Conservation (phyloP, 2,113 vertebrate genomes). For the Grus americana region DNA sequence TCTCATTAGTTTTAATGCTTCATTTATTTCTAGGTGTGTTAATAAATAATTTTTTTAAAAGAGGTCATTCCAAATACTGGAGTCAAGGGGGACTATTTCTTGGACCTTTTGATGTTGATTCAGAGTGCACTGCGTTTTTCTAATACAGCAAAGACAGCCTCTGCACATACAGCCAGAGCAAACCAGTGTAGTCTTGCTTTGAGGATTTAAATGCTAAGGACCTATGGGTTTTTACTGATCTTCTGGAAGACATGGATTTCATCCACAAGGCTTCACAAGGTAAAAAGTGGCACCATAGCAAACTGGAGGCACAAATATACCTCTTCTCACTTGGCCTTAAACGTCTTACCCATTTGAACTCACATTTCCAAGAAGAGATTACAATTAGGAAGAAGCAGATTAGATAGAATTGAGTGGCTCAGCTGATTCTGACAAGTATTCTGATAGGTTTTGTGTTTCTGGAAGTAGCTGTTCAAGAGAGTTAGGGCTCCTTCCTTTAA, state of each 20-base stretch:
- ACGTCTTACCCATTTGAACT: not conserved
- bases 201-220: not conserved
- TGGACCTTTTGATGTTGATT: not conserved
- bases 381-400: not conserved
- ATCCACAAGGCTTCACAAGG: not conserved
- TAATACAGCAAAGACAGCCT: not conserved
- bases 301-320: not conserved
- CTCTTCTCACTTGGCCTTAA: not conserved
- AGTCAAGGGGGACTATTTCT: not conserved
- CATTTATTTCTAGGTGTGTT: not conserved
- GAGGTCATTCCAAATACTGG: not conserved
- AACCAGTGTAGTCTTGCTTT: not conserved
- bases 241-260: not conserved
- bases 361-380: not conserved
- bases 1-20: not conserved
- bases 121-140: not conserved
- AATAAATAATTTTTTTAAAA: not conserved
- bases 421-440: not conserved
- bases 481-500: not conserved
- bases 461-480: conserved; percentile 21
- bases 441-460: conserved; percentile 36
- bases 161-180: not conserved
- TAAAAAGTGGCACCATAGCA: not conserved
- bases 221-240: not conserved
- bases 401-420: conserved; percentile 6